Evolutionary conservation across 2,113 vertebrate genomes (phyloP), one percentile per base, ranked within the genome.

Genomic region (Triplophysa rosa): DNA sequence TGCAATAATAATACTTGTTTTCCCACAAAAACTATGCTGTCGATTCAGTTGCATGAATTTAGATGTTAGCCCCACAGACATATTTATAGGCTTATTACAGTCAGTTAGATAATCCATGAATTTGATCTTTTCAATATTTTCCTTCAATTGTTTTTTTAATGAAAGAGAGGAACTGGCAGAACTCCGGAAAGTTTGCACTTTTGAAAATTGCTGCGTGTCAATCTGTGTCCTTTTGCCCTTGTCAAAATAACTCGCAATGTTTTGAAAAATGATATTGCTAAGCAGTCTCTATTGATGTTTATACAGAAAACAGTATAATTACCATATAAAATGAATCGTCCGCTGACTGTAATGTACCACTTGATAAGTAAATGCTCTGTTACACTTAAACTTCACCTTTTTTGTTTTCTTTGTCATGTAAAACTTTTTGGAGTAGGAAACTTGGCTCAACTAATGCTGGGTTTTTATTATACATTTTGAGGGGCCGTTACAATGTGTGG

Each of bases 1-100:
- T 77, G 62, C 74, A 77, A 77, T 77, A 65, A 65, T 65, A 33
- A 63, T 52, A 52, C 11, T 54, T 58, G 21, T 17, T 62, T 62
- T 58, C 26, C 19, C 61, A 17, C 33, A 52, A 76, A 76, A 52
- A 21, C 6, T 76, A 24, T 66, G 45, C 45, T 47, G 37, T 63
- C 58, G 40, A 21, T 63, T 62, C 19, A 61, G 42, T 45, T 45
- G 56, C 70, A 54, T 17, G 49, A 54, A 16, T 54, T 54, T 19
- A 54, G 33, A 37, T 37, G 2, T 54, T 19, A 11, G 14, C 49
- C 4, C 16, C 14, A 45, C 29, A 73, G 56, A 73, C n/a, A 73
- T n/a, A n/a, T 73, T 42, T 73, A 73, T 42, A 74, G 71, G 12
- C n/a, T 63, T 63, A 62, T 63, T 74, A 26, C 23, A 63, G 16